These are phyloP conservation scores for Betta splendens DNA, from an alignment of 2,797 vertebrate species.

Conservation along the genomic window DNA sequence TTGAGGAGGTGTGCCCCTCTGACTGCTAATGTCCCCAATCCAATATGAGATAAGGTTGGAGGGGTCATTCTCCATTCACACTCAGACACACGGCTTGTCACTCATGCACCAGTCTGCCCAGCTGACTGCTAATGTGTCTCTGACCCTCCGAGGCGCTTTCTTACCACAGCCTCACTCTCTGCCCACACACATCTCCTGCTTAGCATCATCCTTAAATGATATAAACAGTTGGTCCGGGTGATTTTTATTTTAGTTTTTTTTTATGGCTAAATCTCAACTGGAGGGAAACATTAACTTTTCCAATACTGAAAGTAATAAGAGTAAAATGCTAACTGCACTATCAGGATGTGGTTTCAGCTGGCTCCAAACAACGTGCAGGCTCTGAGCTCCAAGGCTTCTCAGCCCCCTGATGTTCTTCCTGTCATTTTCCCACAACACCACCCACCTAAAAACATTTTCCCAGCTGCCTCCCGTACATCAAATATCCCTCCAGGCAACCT, in stretches of 20 bases:
- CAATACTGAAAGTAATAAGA: slow-evolving; percentile 22
- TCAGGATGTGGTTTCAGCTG: slow-evolving; percentile 66
- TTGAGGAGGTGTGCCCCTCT: slow-evolving; percentile 58
- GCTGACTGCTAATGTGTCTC: slow-evolving; percentile 67
- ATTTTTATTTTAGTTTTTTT: too few relatives aligned
- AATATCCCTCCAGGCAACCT: slow-evolving; percentile 56
- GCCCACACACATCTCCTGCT: slow-evolving; percentile 20
- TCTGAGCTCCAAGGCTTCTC: slow-evolving; percentile 43
- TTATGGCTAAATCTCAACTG: slow-evolving; percentile 43
- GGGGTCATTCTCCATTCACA: slow-evolving; percentile 64
- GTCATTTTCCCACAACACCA: slow-evolving; percentile 61
- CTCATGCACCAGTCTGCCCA: slow-evolving; percentile 48
- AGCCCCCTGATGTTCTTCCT: slow-evolving; percentile 63
- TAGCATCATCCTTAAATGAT: slow-evolving; percentile 26
- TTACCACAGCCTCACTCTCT: slow-evolving; percentile 19
- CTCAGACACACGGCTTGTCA: slow-evolving; percentile 48
- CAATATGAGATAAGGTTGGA: slow-evolving; percentile 67
- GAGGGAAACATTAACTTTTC: slow-evolving; percentile 27
- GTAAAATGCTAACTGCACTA: slow-evolving; percentile 38
- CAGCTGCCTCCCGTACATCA: slow-evolving; percentile 53
- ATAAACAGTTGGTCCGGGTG: slow-evolving; percentile 43
- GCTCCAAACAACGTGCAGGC: slow-evolving; percentile 39
- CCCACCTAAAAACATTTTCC: slow-evolving; percentile 63
- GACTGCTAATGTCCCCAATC: slow-evolving; percentile 73
- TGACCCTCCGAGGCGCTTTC: slow-evolving; percentile 39